A percentile compares a stretch with the other conserved stretches of the same genome.
These are phyloP conservation scores for Corapipo altera DNA, from an alignment of 2,113 vertebrate species.

Conservation along the genomic window DNA sequence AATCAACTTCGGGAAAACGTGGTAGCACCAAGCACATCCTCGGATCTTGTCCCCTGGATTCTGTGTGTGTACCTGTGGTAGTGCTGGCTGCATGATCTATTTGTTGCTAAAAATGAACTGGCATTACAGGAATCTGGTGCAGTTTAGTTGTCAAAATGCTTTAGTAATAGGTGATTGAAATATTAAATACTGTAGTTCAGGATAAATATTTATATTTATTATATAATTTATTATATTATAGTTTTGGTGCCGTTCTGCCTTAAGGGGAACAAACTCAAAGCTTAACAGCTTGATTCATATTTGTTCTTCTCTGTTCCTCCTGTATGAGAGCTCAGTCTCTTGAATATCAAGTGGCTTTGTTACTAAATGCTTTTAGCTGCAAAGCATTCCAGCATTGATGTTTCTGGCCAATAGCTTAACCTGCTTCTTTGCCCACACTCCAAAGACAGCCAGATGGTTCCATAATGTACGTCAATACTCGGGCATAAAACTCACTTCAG, in stretches of 20 bases:
- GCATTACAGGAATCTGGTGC: background rate
- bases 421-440: background rate
- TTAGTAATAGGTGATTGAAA: background rate
- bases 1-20: background rate
- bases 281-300: background rate
- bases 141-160: background rate
- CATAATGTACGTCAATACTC: background rate
- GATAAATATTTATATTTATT: background rate
- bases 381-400: background rate
- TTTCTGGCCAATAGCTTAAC: background rate
- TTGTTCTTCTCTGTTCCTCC: background rate
- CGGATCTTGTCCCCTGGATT: background rate
- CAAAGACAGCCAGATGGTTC: constrained; percentile 5
- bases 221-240: background rate
- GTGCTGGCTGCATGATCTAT: background rate
- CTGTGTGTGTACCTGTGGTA: background rate
- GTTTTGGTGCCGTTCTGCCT: background rate
- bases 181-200: background rate
- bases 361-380: background rate
- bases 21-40: background rate
- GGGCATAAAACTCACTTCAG: background rate
- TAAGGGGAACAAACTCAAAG: background rate
- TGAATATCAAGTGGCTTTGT: background rate
- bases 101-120: background rate
- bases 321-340: background rate